Conservation (phyloP, 2,797 vertebrate genomes). For the Emydoidea blandingii region DNA sequence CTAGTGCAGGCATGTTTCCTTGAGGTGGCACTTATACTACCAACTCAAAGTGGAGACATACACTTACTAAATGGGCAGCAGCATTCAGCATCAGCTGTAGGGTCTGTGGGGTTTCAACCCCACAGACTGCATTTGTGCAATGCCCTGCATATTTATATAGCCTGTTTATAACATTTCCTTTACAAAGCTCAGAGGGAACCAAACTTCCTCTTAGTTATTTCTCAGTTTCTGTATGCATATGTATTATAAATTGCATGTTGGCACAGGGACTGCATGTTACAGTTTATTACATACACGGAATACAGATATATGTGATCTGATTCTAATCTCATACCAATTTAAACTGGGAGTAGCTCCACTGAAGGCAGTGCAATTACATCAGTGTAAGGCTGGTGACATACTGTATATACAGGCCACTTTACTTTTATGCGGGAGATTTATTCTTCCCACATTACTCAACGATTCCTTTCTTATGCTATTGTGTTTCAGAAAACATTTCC, state of each 20-base stretch:
- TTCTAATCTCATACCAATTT: not conserved
- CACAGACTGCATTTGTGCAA: constrained; percentile 24
- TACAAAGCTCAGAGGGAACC: constrained; percentile 24
- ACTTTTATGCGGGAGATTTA: constrained; percentile 62
- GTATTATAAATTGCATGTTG: not conserved
- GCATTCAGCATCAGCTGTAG: constrained; percentile 17
- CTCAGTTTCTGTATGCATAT: not conserved
- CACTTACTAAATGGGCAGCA: not conserved
- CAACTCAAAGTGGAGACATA: not conserved
- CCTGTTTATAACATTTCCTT: not conserved
- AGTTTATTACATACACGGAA: constrained; percentile 8
- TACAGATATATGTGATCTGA: fast-evolving
- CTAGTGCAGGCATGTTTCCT: not conserved
- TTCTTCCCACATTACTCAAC: constrained; percentile 72
- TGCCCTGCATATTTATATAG: constrained; percentile 12
- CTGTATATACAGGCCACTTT: not conserved
- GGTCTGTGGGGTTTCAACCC: constrained; percentile 36
- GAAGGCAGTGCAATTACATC: not conserved
- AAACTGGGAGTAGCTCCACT: not conserved
- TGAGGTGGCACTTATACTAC: not conserved
- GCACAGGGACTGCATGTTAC: not conserved
- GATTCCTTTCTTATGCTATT: constrained; percentile 84
- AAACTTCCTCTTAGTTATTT: not conserved
- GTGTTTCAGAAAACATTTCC: constrained; percentile 86
- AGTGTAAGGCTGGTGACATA: not conserved